These are phyloP conservation scores for Cremastinae sp. DNA, from an alignment of 2,888 invertebrate genomes.

Conservation along the genomic window DNA sequence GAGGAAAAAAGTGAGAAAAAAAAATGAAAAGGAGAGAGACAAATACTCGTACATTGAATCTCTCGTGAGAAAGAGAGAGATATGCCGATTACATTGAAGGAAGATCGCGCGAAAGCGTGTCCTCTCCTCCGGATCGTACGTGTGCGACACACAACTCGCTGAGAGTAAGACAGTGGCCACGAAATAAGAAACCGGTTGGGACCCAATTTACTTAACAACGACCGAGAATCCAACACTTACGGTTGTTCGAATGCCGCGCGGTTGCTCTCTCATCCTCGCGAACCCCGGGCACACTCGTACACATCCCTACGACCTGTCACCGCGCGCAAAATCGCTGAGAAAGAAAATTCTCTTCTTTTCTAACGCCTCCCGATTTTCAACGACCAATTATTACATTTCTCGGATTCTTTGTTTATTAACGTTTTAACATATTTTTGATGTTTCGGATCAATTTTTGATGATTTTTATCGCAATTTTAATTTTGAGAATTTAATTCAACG, in stretches of 20 bases:
- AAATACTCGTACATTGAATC: no score
- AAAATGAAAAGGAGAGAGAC: no score
- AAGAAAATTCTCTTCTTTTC: no score
- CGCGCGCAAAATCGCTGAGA: neutral
- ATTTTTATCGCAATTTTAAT: no score
- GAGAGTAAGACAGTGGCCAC: slow-evolving; percentile 79
- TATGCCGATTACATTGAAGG: slow-evolving; percentile 9
- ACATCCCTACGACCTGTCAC: slow-evolving; percentile 37
- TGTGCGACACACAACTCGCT: slow-evolving; percentile 34
- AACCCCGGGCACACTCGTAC: slow-evolving; percentile 24
- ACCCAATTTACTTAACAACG: slow-evolving; percentile 80
- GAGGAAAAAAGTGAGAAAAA: no score
- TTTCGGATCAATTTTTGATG: no score
- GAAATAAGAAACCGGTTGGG: slow-evolving; percentile 80
- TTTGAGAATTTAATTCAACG: no score
- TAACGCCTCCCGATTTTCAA: no score
- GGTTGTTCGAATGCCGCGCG: slow-evolving; percentile 71
- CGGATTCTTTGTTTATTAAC: no score
- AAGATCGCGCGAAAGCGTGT: slow-evolving; percentile 30
- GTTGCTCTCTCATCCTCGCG: slow-evolving; percentile 51
- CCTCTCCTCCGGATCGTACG: slow-evolving; percentile 35
- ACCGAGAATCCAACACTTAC: slow-evolving; percentile 79
- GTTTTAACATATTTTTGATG: no score
- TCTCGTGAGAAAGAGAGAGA: neutral
- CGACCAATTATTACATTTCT: no score